Evolutionary conservation across 2,797 vertebrate genomes (phyloP), one percentile per base, ranked within the genome.

Genomic region (Ispidina picta): DNA sequence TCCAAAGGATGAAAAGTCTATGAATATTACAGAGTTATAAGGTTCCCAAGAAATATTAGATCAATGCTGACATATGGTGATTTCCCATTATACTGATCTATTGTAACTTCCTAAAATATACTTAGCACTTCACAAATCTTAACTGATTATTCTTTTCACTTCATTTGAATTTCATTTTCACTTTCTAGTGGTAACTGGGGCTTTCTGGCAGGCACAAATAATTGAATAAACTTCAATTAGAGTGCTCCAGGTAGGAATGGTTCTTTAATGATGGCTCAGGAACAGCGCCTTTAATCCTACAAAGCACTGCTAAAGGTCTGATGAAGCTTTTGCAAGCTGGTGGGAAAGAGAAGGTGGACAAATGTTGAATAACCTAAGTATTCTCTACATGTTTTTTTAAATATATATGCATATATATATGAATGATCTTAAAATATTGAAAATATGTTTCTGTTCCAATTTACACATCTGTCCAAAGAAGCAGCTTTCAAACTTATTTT

Each of bases 151-250:
- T 77, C 26, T 75, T 89, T 83, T 94, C 15, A 37, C 28, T 94
- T 81, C 41, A 71, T 71, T 54, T 25, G 63, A 28, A 92, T 92
- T 91, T 90, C 64, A 64, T 87, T 94, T 94, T 73, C 79, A 69
- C 4, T 12, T 90, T 71, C 48, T 83, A 72, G 55, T 39, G 46
- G 46, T 92, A 89, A 70, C 31, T 43, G 9, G 19, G 49, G n/a
- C 48, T 92, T 86, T 92, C 75, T 79, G 80, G 35, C n/a, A 86
- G 74, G 63, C 52, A 76, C 12, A 91, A 87, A 80, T 74, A 88
- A 94, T 29, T 88, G 66, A 93, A 91, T 77, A 60, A 82, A 59
- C 31, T 90, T 93, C 92, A 95, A 92, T 94, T 94, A 94, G 31
- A 87, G 62, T 73, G 46, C 13, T 93, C 21, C 51, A 94, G 76